phyloP scores from a whole-genome alignment of 2,113 vertebrate genomes.

The Perca fluviatilis region DNA sequence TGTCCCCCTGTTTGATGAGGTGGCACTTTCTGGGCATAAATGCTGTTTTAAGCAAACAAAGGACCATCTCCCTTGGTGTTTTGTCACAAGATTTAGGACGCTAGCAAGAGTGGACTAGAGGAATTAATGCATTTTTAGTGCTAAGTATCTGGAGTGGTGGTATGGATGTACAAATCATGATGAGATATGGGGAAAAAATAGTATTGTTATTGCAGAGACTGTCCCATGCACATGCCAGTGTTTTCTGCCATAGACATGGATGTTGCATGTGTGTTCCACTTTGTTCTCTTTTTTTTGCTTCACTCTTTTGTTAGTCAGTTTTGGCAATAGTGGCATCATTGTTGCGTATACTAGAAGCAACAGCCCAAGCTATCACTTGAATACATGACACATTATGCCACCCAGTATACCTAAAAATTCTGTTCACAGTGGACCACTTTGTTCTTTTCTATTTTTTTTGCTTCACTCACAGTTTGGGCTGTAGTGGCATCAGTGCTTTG shows the following conservation, averaged over 20 bases:
- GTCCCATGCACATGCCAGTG: background rate
- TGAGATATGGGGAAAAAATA: background rate
- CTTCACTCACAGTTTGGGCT: background rate
- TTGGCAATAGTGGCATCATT: background rate
- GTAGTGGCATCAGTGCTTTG: background rate
- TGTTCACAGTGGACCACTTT: background rate
- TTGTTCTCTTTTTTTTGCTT: background rate
- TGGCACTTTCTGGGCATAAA: conserved; percentile 70
- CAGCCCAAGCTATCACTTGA: background rate
- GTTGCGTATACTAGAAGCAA: background rate
- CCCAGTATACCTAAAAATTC: background rate
- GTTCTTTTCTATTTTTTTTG: background rate
- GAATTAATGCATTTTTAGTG: conserved; percentile 42
- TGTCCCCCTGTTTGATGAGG: conserved; percentile 68
- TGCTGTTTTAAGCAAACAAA: conserved; percentile 72
- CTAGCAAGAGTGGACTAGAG: conserved; percentile 12
- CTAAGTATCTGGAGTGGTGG: conserved; percentile 19
- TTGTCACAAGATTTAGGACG: conserved; percentile 50
- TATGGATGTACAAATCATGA: background rate
- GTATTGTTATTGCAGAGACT: background rate
- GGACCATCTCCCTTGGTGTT: conserved; percentile 58
- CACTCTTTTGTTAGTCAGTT: background rate
- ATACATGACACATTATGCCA: background rate
- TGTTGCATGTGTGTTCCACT: background rate
- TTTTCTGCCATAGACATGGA: background rate